phyloP scores from a whole-genome alignment of 2,888 invertebrate genomes.

The Tridacna gigas region DNA sequence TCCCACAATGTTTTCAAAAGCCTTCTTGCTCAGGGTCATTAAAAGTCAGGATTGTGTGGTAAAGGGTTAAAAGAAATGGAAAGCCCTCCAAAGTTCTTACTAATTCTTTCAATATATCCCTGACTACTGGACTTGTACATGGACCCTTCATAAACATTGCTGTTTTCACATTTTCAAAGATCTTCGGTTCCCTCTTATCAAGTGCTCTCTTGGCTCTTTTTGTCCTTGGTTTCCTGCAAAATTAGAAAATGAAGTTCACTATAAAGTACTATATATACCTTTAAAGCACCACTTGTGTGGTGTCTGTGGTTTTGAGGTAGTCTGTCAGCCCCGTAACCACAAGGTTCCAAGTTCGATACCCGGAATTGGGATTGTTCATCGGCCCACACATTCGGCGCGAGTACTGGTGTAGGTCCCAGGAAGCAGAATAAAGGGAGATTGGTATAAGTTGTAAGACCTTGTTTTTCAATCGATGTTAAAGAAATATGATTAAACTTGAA shows the following conservation, averaged over 20 bases:
- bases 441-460: too few relatives aligned
- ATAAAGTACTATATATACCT: neutral
- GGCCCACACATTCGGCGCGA: too few relatives aligned
- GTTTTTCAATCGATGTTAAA: too few relatives aligned
- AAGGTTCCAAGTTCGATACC: too few relatives aligned
- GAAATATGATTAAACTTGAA: too few relatives aligned
- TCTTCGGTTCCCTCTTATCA: slow-evolving; percentile 92
- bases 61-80: neutral
- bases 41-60: neutral
- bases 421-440: too few relatives aligned
- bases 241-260: neutral
- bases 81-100: slow-evolving; percentile 84
- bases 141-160: slow-evolving; percentile 94
- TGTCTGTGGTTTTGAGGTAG: too few relatives aligned
- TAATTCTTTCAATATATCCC: slow-evolving; percentile 92
- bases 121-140: slow-evolving; percentile 88
- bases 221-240: slow-evolving; percentile 69
- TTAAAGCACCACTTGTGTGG: too few relatives aligned
- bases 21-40: neutral
- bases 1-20: neutral
- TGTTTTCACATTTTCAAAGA: slow-evolving; percentile 94
- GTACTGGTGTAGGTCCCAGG: too few relatives aligned
- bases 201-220: slow-evolving; percentile 87
- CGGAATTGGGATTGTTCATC: too few relatives aligned
- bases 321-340: too few relatives aligned